A percentile compares a stretch with the other conserved stretches of the same genome.
Evolutionary conservation across 2,888 invertebrate genomes (phyloP).

Genomic region (Hydrotaea diabolus): DNA sequence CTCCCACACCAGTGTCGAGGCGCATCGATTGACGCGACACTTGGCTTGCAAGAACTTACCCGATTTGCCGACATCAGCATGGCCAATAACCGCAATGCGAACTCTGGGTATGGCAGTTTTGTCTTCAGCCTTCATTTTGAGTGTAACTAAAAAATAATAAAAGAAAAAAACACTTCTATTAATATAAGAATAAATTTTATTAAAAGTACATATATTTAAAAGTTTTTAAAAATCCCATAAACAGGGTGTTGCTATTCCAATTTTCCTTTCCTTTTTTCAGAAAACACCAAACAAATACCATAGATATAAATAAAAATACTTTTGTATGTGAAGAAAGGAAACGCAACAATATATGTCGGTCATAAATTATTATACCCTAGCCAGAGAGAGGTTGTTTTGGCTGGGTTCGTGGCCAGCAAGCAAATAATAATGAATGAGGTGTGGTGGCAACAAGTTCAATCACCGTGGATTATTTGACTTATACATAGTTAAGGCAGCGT

Average conservation of each 20-base stretch:
- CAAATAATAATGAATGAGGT: not conserved
- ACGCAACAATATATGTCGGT: not conserved
- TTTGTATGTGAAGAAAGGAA: not conserved
- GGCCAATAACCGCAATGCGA: conserved; percentile 88
- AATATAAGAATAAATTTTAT: not conserved
- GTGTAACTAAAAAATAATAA: conserved; percentile 57
- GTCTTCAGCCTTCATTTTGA: conserved; percentile 84
- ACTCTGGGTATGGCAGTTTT: conserved; percentile 85
- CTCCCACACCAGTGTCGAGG: not conserved
- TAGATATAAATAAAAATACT: not conserved
- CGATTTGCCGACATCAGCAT: conserved; percentile 90
- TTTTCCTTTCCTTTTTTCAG: not conserved
- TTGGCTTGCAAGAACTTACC: conserved; percentile 81
- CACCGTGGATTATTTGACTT: not conserved
- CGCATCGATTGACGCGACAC: too few relatives aligned
- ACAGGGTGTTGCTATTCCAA: too few relatives aligned
- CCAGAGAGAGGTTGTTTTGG: not conserved
- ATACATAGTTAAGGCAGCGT: not conserved
- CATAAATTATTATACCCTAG: not conserved
- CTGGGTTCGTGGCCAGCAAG: not conserved
- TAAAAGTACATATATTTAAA: not conserved
- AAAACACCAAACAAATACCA: too few relatives aligned
- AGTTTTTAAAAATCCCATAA: not conserved
- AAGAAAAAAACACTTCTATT: conserved; percentile 17
- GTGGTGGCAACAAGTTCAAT: not conserved